Base-by-base conservation (phyloP, 2,797 vertebrate genomes). In the Micrastur ruficollis region DNA sequence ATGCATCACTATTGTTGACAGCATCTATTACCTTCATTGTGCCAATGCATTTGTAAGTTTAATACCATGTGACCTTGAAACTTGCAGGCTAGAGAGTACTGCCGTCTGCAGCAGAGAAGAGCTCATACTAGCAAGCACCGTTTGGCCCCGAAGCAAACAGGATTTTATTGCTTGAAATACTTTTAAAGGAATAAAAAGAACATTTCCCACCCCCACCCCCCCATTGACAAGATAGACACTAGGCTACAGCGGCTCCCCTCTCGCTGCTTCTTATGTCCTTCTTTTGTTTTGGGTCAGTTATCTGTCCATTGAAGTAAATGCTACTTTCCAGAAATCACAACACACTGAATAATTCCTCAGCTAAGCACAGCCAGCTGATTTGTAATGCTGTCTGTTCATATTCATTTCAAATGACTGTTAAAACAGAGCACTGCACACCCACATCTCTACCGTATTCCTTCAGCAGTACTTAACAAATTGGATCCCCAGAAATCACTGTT, bases 341-440 rank as follows among this genome's bases (percentile, higher is more conserved):
- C 68, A 61, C 56, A 81, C 86, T 93, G 22, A 56, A 76, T 93
- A 91, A 93, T 96, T 97, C 84, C 89, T 94, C 46, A 80, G 67
- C 82, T 96, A 96, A 95, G 79, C 73, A 53, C 91, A 96, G 96
- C 94, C 44, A 81, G 85, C 90, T 96, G 91, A 97, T 95, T 87
- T 89, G 63, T 70, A 86, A 83, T 73, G 89, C 92, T 96, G 79
- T 90, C 88, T 88, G 81, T 97, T 97, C 97, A 95, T 93, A 89
- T 92, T 90, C 40, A 63, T 91, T 96, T 97, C 85, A 97, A 97
- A 95, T 95, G 85, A 86, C 92, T 97, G 92, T 97, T 97, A 97
- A 97, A 97, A 97, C 80, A 52, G 93, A 93, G 91, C 86, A 47
- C 78, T 74, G 49, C 93, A 93, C 86, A 80, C 97, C 96, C 96